Evolutionary conservation across 2,797 vertebrate genomes (phyloP).

Genomic region (Phataginus tricuspis): DNA sequence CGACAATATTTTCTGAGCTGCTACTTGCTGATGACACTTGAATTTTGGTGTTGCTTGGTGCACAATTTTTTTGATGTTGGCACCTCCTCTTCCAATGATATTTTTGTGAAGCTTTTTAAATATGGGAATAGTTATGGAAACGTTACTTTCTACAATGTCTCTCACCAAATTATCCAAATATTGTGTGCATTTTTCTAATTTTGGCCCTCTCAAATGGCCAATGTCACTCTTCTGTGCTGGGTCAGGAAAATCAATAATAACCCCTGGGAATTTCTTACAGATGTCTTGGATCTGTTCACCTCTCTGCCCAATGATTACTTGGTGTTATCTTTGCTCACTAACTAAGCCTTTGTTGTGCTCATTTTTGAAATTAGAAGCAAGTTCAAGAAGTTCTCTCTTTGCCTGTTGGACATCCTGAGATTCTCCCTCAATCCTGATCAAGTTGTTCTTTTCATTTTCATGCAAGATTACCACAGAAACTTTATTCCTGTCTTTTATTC

Average conservation of each 20-base stretch:
- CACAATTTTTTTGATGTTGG: constrained; percentile 92
- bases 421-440: constrained; percentile 91
- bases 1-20: constrained; percentile 90
- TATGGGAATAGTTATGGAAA: constrained; percentile 90
- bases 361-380: constrained; percentile 90
- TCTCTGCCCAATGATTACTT: constrained; percentile 90
- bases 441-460: constrained; percentile 88
- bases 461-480: constrained; percentile 90
- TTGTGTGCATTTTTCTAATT: constrained; percentile 91
- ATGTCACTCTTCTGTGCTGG: constrained; percentile 90
- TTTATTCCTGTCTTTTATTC: constrained; percentile 92
- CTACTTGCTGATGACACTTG: constrained; percentile 91
- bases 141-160: constrained; percentile 92
- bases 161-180: constrained; percentile 90
- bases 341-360: constrained; percentile 90
- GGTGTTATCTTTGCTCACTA: constrained; percentile 91
- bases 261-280: constrained; percentile 91
- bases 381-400: constrained; percentile 89
- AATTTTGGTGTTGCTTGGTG: constrained; percentile 92
- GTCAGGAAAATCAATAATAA: constrained; percentile 92
- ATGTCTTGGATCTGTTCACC: constrained; percentile 92
- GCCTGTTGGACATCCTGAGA: constrained; percentile 90
- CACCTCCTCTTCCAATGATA: constrained; percentile 90
- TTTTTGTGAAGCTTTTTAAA: constrained; percentile 93
- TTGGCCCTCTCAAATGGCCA: constrained; percentile 91